These are phyloP conservation scores for Eurypyga helias DNA, from an alignment of 2,113 vertebrate genomes.

Conservation along the genomic window DNA sequence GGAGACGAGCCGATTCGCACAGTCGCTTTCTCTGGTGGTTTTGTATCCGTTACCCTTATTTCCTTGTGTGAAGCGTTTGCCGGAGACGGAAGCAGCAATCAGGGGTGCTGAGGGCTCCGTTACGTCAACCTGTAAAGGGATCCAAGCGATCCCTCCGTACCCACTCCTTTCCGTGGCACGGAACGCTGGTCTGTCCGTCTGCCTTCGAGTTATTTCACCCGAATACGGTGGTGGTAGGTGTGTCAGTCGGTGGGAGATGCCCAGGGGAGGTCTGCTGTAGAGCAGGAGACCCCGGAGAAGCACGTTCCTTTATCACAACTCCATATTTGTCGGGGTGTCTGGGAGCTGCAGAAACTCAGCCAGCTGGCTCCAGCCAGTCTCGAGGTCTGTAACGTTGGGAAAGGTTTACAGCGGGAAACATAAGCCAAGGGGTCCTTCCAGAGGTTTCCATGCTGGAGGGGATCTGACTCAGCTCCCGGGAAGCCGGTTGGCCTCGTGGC, in stretches of 20 bases:
- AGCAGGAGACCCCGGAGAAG: neutral
- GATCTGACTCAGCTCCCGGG: neutral
- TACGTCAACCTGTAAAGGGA: constrained; percentile 40
- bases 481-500: neutral
- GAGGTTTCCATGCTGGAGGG: neutral
- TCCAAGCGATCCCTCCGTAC: constrained; percentile 57
- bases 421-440: neutral
- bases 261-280: neutral
- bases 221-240: neutral
- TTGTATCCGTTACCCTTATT: neutral
- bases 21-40: neutral
- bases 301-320: neutral
- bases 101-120: constrained; percentile 54
- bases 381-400: too few relatives aligned
- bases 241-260: neutral
- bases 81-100: constrained; percentile 47
- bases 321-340: neutral
- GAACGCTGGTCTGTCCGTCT: constrained; percentile 70
- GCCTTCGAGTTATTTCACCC: constrained; percentile 67
- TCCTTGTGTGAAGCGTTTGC: constrained; percentile 9
- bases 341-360: neutral
- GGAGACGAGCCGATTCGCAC: neutral
- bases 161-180: constrained; percentile 44
- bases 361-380: neutral
- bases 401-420: rapidly evolving